Conservation (phyloP, 53 echinoderm and acorn worm genomes). For the Echinometra lucunter region DNA sequence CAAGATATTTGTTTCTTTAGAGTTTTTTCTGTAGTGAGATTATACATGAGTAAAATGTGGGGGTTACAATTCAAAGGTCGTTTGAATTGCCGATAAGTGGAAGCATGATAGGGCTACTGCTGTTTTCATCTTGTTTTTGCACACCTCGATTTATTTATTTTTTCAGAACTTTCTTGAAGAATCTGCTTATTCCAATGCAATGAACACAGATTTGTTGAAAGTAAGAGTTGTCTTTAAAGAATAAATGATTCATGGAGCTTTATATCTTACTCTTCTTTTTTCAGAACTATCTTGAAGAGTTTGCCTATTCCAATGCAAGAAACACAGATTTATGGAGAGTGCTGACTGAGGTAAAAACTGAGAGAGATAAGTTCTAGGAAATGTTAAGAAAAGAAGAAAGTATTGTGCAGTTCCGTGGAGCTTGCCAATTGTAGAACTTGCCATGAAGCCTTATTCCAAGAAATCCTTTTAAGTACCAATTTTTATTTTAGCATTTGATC, state of each 20-base stretch:
- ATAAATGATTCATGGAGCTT: too few relatives aligned
- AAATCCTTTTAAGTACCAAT: too few relatives aligned
- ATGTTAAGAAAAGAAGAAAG: too few relatives aligned
- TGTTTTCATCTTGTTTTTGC: not conserved
- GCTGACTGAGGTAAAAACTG: slow-evolving; percentile 79
- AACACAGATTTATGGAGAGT: slow-evolving; percentile 90
- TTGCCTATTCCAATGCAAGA: slow-evolving; percentile 82
- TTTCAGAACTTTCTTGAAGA: slow-evolving; percentile 84
- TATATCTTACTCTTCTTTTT: not conserved
- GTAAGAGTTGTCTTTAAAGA: too few relatives aligned
- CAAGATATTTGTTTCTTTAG: too few relatives aligned
- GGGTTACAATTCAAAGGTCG: too few relatives aligned
- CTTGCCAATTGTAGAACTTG: too few relatives aligned
- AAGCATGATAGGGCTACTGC: not conserved
- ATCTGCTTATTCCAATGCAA: slow-evolving; percentile 83
- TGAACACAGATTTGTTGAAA: slow-evolving; percentile 88
- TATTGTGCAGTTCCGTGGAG: too few relatives aligned
- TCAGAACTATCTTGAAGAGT: slow-evolving; percentile 84
- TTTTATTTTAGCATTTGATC: too few relatives aligned
- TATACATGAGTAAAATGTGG: too few relatives aligned
- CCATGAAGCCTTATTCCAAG: too few relatives aligned
- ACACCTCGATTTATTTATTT: not conserved
- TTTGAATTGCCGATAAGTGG: not conserved
- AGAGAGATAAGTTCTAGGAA: not conserved
- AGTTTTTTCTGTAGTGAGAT: too few relatives aligned